Evolutionary conservation across 2,113 vertebrate species (phyloP).

Genomic region (Notothenia rossii): DNA sequence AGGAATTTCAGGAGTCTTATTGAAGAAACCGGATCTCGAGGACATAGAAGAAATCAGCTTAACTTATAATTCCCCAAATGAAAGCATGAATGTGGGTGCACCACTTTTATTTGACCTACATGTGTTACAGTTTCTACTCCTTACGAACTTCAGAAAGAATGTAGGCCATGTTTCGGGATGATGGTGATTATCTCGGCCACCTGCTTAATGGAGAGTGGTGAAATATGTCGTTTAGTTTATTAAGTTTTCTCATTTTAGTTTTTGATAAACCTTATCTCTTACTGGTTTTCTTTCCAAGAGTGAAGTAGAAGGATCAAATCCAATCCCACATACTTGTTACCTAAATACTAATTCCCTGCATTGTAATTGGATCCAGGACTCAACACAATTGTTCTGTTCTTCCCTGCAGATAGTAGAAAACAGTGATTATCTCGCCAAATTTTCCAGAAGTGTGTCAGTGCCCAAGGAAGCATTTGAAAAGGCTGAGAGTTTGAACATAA

Average conservation of each 20-base stretch:
- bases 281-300: too few relatives aligned
- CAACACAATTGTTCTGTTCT: not conserved
- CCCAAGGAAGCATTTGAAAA: slow-evolving; percentile 68
- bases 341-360: too few relatives aligned
- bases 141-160: not conserved
- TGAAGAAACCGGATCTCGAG: accelerated
- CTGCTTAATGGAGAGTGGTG: slow-evolving; percentile 9
- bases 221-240: not conserved
- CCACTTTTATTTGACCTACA: not conserved
- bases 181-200: too few relatives aligned
- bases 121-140: not conserved
- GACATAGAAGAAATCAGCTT: not conserved
- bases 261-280: too few relatives aligned
- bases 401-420: slow-evolving; percentile 57
- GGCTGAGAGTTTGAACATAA: accelerated
- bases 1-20: slow-evolving; percentile 47
- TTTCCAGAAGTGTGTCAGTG: slow-evolving; percentile 42
- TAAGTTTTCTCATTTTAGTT: too few relatives aligned
- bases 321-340: too few relatives aligned
- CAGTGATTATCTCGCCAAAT: accelerated
- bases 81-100: slow-evolving; percentile 56
- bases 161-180: too few relatives aligned
- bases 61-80: not conserved
- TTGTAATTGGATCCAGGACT: not conserved
- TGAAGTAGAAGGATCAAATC: too few relatives aligned